Evolutionary conservation across 2,888 invertebrate species (phyloP), one percentile per base, ranked within the genome.

Genomic region (Pterostichus niger): DNA sequence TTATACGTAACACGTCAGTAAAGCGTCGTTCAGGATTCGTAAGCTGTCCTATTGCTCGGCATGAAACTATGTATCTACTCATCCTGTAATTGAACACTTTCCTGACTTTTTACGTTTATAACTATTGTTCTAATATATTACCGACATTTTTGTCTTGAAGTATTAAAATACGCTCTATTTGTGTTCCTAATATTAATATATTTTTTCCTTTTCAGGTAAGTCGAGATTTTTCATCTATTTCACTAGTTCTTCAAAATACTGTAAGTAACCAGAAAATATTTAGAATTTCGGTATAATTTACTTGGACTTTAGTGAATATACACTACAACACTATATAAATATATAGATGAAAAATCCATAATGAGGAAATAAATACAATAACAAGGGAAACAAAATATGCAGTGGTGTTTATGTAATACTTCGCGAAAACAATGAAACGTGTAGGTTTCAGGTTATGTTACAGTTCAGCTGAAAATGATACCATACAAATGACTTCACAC

Each of bases 401-500:
- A 7, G 40, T 40, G 40, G 40, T 59, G 24, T 11, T 17, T 59
- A 11, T 59, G 59, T 11, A 17, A 59, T 31, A 59, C 9, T 31
- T 10, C 59, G 31, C 31, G 17, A 13, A 40, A 64, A 64, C 40
- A 64, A 33, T 33, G 64, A 35, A 64, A 35, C 40, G n/a, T 64
- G 15, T 15, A 10, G 15, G 15, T 64, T 64, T 64, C 64, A 64
- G n/a, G 6, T 64, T 61, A 13, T 49, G n/a, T 31, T 13, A 35
- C 15, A 64, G 10, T 35, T 31, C 61, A 64, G 13, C 10, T 64
- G 64, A 64, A 64, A 64, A 33, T 64, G 64, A 64, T 64, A 64
- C 64, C 40, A 73, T 49, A 73, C 46, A 73, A 73, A 52, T 11
- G 49, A 75, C 52, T 75, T 35, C 49, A 17, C 49, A 35, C 52